Conservation (phyloP, 2,888 invertebrate species). For the Xanthorhoe designata region DNA sequence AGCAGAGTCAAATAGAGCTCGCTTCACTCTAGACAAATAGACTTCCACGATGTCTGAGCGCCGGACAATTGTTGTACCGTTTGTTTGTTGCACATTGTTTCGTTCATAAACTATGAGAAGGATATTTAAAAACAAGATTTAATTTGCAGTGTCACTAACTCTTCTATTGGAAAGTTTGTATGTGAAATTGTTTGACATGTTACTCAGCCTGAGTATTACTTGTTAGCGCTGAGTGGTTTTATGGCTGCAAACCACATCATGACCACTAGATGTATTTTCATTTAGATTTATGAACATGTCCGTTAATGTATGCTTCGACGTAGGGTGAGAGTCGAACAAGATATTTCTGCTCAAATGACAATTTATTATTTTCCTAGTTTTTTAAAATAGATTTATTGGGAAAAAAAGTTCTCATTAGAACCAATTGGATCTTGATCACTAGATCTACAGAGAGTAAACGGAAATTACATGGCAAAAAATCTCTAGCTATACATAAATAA, state of each 20-base stretch:
- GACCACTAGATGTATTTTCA: conserved; percentile 37
- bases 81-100: conserved; percentile 60
- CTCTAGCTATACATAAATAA: not conserved
- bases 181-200: conserved; percentile 48
- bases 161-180: conserved; percentile 38
- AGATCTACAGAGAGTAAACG: no score
- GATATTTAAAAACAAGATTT: conserved; percentile 53
- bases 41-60: conserved; percentile 53
- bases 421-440: no score
- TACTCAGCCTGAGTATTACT: conserved; percentile 48
- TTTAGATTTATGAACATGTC: conserved; percentile 39
- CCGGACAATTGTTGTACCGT: conserved; percentile 62
- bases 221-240: conserved; percentile 50
- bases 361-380: no score
- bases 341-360: not conserved
- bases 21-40: conserved; percentile 62
- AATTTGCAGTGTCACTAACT: conserved; percentile 52
- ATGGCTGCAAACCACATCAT: conserved; percentile 37
- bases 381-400: no score
- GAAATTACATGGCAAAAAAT: not conserved
- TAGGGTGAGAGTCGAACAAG: conserved; percentile 1
- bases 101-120: conserved; percentile 54
- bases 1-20: conserved; percentile 53
- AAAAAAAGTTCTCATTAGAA: no score
- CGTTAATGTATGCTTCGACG: conserved; percentile 30